Evolutionary conservation across 2,797 vertebrate species (phyloP), one percentile per base, ranked within the genome.

Genomic region (Phyllotis vaccarum): DNA sequence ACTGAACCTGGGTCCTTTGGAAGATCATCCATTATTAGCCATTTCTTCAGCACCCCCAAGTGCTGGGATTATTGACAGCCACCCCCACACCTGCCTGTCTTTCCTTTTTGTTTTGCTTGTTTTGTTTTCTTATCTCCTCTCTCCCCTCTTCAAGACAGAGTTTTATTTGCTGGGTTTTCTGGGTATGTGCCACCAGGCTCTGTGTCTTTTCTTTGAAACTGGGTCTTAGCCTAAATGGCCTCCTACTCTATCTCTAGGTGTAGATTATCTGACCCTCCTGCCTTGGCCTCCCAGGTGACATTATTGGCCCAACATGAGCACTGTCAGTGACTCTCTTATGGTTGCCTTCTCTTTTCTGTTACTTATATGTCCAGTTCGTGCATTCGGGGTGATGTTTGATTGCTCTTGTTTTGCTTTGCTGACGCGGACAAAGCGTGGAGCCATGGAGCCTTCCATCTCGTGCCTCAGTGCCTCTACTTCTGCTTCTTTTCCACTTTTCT

Each of bases 271-370:
- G 12, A 31, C 74, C 52, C n/a, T 74, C n/a, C 66, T 56, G n/a
- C 49, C n/a, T 52, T 24, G 72, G n/a, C 52, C 49, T 87, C 52
- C 24, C 16, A 74, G 24, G 27, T 43, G 14, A 54, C 40, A 17
- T 72, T 72, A 21, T 13, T 58, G 49, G 52, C 27, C 40, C 72
- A 24, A 52, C 12, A 10, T 54, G 37, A 19, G 34, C 46, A 52
- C 46, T 91, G 56, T 68, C 37, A 56, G 89, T 95, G 22, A 29
- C 83, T 96, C 90, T 76, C 58, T 90, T 80, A 19, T 29, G 22
- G 16, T 75, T 87, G 27, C 27, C 21, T 86, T 17, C 34, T 37
- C 40, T 94, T 72, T 22, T 93, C 56, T 85, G 46, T 80, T 92
- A 49, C 85, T 91, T 86, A 3, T 76, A 34, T 80, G 34, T 89